phyloP scores from a whole-genome alignment of 2,113 vertebrate species.

The Psittacula cyanocephala region DNA sequence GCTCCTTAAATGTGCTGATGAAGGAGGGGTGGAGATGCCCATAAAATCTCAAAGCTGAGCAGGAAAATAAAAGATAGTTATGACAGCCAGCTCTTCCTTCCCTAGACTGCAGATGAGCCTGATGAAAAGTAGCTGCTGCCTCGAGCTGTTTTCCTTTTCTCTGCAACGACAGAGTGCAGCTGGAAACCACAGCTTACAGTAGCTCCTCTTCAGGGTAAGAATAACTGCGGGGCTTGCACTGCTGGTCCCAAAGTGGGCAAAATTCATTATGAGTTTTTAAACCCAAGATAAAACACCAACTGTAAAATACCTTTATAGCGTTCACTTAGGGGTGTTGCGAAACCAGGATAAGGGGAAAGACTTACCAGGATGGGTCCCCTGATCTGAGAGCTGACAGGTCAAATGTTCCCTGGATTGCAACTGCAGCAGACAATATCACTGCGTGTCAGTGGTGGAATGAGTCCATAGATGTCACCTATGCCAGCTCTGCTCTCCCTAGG shows the following conservation, averaged over 20 bases:
- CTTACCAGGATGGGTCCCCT: not conserved
- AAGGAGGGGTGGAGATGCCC: not conserved
- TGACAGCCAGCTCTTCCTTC: not conserved
- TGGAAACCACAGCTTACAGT: not conserved
- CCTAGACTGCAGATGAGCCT: not conserved
- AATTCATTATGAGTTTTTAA: not conserved
- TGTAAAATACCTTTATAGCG: not conserved
- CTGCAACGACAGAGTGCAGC: not conserved
- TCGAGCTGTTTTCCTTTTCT: not conserved
- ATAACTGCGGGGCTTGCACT: not conserved
- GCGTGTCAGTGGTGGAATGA: not conserved
- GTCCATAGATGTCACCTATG: not conserved
- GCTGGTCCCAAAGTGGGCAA: not conserved
- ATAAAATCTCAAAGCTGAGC: not conserved
- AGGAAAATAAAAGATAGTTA: not conserved
- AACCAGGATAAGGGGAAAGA: not conserved
- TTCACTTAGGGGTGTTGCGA: not conserved
- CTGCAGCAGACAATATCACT: not conserved
- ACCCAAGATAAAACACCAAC: not conserved
- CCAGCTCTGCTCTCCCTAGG: not conserved
- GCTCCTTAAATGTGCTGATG: not conserved
- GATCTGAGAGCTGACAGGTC: not conserved
- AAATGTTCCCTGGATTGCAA: not conserved
- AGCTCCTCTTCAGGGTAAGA: not conserved
- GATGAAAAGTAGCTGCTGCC: not conserved